These are phyloP conservation scores for Stictocephala bisonia DNA, from an alignment of 2,888 invertebrate genomes.

Conservation along the genomic window DNA sequence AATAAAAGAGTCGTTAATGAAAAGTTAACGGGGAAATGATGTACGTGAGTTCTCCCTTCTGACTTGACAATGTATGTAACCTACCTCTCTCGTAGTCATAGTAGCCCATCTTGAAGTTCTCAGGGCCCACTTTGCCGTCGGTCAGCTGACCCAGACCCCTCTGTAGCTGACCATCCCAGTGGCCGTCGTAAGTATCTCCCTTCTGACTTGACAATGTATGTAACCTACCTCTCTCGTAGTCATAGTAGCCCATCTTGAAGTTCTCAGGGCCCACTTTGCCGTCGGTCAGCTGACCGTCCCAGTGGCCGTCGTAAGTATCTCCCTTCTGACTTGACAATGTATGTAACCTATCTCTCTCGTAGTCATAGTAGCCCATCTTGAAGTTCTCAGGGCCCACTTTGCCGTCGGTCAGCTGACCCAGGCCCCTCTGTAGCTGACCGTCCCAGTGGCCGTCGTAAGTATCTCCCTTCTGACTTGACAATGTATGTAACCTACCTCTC, in stretches of 20 bases:
- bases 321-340: too few relatives aligned
- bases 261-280: conserved; percentile 82
- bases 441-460: conserved; percentile 89
- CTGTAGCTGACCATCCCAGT: conserved; percentile 79
- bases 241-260: conserved; percentile 75
- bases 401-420: conserved; percentile 89
- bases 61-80: too few relatives aligned
- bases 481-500: conserved; percentile 66
- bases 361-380: conserved; percentile 72
- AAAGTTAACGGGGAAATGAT: too few relatives aligned
- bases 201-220: too few relatives aligned
- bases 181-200: conserved; percentile 90
- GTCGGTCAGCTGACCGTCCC: conserved; percentile 85
- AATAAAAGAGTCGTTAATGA: too few relatives aligned
- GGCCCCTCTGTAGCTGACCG: conserved; percentile 78
- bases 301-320: conserved; percentile 89
- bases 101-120: conserved; percentile 75
- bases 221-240: conserved; percentile 67
- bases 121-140: conserved; percentile 83
- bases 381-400: conserved; percentile 81
- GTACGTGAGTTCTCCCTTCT: too few relatives aligned
- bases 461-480: too few relatives aligned
- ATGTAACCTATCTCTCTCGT: conserved; percentile 67
- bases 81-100: conserved; percentile 70
- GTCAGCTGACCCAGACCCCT: conserved; percentile 88